phyloP scores from a whole-genome alignment of 1,140 invertebrate genomes.

The Vanessa tameamea region DNA sequence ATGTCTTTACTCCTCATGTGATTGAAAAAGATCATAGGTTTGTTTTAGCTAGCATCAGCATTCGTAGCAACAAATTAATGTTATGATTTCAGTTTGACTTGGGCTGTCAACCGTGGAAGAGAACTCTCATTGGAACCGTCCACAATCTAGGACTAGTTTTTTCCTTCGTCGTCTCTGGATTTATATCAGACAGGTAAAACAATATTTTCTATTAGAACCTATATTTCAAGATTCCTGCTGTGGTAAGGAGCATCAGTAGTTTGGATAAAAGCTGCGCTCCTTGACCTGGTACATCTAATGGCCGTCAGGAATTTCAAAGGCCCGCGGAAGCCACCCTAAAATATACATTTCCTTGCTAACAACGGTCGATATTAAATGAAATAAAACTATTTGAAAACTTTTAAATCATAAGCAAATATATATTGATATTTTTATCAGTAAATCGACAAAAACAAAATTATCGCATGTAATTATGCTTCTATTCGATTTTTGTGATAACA shows the following conservation, averaged over 20 bases:
- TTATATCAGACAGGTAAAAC: slow-evolving; percentile 83
- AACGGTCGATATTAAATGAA: too few species aligned
- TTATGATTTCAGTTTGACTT: slow-evolving; percentile 65
- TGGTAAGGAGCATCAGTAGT: too few species aligned
- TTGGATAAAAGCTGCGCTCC: too few species aligned
- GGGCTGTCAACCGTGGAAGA: slow-evolving; percentile 83
- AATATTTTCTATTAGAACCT: background rate
- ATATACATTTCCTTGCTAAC: too few species aligned
- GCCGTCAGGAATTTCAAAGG: too few species aligned
- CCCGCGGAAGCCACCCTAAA: too few species aligned
- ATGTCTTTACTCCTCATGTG: too few species aligned
- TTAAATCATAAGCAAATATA: too few species aligned
- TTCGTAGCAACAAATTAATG: background rate
- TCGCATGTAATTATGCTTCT: background rate
- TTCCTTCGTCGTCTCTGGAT: slow-evolving; percentile 84
- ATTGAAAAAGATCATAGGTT: background rate
- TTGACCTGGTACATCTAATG: too few species aligned
- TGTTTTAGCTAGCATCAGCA: background rate
- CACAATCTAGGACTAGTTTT: slow-evolving; percentile 86
- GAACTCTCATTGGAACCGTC: slow-evolving; percentile 85
- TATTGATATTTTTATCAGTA: too few species aligned
- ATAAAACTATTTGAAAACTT: too few species aligned
- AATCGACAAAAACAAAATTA: too few species aligned
- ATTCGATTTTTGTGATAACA: background rate
- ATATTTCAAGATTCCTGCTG: background rate